Conservation (phyloP, 2,113 vertebrate species). For the Myotis lucifugus region DNA sequence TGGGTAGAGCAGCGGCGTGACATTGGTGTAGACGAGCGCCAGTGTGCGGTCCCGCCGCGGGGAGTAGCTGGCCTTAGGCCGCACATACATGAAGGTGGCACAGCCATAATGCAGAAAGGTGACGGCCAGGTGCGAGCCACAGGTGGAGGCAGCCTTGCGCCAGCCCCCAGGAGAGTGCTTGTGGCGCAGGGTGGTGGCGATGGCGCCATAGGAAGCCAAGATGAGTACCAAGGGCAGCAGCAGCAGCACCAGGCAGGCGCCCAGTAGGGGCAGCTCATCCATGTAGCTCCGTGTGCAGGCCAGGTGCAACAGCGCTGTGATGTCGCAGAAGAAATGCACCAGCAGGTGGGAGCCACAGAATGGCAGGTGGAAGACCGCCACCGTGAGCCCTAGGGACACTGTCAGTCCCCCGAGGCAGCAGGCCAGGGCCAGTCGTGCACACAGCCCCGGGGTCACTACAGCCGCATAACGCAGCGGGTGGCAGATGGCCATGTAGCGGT, state of each 20-base stretch:
- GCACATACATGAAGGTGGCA: conserved; percentile 80
- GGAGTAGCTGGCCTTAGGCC: conserved; percentile 78
- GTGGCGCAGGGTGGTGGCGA: conserved; percentile 58
- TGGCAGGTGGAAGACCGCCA: conserved; percentile 79
- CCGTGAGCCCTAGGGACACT: conserved; percentile 63
- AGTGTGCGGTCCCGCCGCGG: conserved; percentile 76
- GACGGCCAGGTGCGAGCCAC: conserved; percentile 78
- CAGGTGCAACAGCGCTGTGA: conserved; percentile 65
- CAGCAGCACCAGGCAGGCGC: conserved; percentile 78
- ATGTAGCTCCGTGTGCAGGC: conserved; percentile 70
- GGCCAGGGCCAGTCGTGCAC: conserved; percentile 66
- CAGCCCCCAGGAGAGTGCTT: background rate
- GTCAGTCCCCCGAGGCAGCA: conserved; percentile 73
- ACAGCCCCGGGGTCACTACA: conserved; percentile 66
- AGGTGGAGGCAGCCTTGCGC: conserved; percentile 82
- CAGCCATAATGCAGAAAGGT: conserved; percentile 81
- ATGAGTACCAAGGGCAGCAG: conserved; percentile 80
- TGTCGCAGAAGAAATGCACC: conserved; percentile 77
- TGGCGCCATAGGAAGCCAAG: conserved; percentile 72
- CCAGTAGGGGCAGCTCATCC: conserved; percentile 77
- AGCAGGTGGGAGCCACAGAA: conserved; percentile 72
- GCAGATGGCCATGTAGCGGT: conserved; percentile 79
- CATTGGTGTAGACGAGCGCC: conserved; percentile 82
- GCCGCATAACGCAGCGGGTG: conserved; percentile 64
- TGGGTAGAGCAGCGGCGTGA: conserved; percentile 82